Conservation (phyloP, 1,140 invertebrate genomes). For the Heterodera schachtii region DNA sequence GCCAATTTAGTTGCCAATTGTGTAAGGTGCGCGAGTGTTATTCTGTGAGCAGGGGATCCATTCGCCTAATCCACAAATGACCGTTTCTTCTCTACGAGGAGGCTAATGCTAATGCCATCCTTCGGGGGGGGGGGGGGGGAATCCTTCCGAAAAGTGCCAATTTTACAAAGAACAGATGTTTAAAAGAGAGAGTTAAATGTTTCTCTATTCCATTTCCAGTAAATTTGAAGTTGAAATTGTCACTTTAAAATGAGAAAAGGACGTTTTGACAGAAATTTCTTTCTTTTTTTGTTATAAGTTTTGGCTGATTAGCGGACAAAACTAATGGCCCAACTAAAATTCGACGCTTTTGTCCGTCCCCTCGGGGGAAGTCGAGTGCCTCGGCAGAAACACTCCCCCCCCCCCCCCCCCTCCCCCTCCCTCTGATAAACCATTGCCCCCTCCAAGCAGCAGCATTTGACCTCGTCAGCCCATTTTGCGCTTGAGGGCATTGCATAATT, state of each 20-base stretch:
- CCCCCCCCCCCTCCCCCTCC: no score
- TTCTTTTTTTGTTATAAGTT: no score
- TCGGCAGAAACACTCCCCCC: neutral
- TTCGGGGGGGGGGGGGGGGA: neutral
- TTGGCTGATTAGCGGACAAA: no score
- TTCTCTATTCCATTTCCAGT: neutral
- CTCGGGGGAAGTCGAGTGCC: neutral
- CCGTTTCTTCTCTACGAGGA: neutral
- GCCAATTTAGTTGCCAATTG: neutral
- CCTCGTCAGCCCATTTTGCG: neutral
- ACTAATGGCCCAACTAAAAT: no score
- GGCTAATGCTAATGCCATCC: neutral
- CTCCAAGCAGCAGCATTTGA: neutral
- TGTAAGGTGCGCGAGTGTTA: constrained; percentile 2
- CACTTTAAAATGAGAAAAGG: neutral
- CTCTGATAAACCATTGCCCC: no score
- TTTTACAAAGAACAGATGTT: neutral
- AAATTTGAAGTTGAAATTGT: neutral
- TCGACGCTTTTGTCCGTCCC: no score
- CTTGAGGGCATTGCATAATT: constrained; percentile 1
- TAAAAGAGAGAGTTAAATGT: neutral
- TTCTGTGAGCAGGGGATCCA: neutral
- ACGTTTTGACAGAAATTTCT: neutral
- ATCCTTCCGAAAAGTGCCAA: neutral
- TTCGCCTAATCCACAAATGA: neutral